These are phyloP conservation scores for Elmis aenea DNA, from an alignment of 2,888 invertebrate genomes.

Conservation along the genomic window DNA sequence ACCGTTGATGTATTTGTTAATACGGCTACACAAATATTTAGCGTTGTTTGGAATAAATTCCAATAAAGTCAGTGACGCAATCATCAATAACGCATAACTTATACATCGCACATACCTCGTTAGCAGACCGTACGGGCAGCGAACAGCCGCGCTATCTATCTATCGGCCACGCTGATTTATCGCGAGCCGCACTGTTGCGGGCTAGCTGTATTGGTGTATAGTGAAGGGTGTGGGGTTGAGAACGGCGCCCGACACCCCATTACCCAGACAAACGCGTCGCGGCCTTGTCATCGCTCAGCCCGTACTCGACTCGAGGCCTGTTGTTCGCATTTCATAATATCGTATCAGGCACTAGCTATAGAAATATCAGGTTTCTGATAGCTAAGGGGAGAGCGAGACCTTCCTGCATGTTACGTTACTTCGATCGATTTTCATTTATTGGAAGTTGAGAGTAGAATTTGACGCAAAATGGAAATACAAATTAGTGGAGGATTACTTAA, in stretches of 20 bases:
- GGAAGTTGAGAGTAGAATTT: too few species aligned
- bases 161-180: constrained; percentile 34
- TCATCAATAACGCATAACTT: too few species aligned
- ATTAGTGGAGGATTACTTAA: too few species aligned
- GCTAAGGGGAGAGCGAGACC: constrained; percentile 13
- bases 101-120: too few species aligned
- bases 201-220: constrained; percentile 21
- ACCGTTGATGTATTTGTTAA: too few species aligned
- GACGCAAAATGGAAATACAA: too few species aligned
- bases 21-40: too few species aligned
- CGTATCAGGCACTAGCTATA: constrained; percentile 20
- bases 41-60: too few species aligned
- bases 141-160: constrained; percentile 23
- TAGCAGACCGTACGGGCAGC: constrained; percentile 22
- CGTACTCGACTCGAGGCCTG: constrained; percentile 27
- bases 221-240: constrained; percentile 17
- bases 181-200: constrained; percentile 28
- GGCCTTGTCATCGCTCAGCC: constrained; percentile 34
- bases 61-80: too few species aligned
- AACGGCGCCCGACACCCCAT: constrained; percentile 29
- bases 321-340: constrained; percentile 22
- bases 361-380: constrained; percentile 19
- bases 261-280: constrained; percentile 36
- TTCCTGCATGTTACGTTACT: constrained; percentile 9
- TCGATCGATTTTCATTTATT: too few species aligned